Conservation (phyloP, 2,888 invertebrate genomes). For the Thera obeliscata region DNA sequence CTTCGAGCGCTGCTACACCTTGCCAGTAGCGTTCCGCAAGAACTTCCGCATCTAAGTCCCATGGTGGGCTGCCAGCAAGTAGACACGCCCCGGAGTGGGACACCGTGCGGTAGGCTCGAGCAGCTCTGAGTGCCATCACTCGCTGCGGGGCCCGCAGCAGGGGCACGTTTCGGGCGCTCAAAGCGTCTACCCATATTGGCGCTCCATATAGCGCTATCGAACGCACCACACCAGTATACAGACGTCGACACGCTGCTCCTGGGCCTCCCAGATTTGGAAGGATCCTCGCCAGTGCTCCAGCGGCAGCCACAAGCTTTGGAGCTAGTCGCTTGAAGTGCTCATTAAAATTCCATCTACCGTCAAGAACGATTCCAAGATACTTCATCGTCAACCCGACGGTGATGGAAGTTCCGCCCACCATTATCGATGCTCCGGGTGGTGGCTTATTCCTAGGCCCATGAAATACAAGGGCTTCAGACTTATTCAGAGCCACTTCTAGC, state of each 20-base stretch:
- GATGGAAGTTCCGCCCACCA: background rate
- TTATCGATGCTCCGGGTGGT: background rate
- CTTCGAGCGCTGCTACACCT: too few species aligned
- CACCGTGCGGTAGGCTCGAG: background rate
- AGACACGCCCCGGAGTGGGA: background rate
- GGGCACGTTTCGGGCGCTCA: background rate
- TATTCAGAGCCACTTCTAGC: background rate
- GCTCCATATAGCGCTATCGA: background rate
- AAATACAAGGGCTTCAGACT: background rate
- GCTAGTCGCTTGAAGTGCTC: background rate
- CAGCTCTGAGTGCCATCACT: background rate
- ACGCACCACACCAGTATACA: background rate
- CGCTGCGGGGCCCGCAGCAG: background rate
- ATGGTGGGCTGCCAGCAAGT: background rate
- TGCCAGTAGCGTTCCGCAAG: too few species aligned
- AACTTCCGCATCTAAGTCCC: background rate
- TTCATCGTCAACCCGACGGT: too few species aligned
- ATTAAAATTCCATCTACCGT: too few species aligned
- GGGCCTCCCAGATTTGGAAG: background rate
- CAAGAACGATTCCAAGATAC: too few species aligned
- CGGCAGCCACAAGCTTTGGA: background rate
- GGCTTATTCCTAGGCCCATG: background rate
- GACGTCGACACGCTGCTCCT: background rate
- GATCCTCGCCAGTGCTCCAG: background rate
- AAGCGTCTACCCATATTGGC: background rate